Percentiles rank a stretch among this genome's conserved stretches.
Evolutionary conservation across 2,113 vertebrate species (phyloP).

Genomic region (Toxostoma redivivum): DNA sequence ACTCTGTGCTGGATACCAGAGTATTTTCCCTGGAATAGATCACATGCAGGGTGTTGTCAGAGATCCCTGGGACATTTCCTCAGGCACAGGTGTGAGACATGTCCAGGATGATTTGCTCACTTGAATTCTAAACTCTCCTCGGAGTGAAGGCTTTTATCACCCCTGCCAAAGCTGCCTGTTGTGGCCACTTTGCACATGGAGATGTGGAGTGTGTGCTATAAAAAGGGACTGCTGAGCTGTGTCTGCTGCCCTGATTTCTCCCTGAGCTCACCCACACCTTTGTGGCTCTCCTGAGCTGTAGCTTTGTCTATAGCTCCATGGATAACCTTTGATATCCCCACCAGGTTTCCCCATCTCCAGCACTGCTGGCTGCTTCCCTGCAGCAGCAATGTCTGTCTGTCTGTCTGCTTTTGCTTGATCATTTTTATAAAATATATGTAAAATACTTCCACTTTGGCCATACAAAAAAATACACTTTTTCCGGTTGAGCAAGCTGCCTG

Average conservation of each 20-base stretch:
- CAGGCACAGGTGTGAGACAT: not conserved
- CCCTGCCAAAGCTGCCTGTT: not conserved
- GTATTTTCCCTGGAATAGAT: not conserved
- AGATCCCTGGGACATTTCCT: not conserved
- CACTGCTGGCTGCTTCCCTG: not conserved
- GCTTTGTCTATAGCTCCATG: not conserved
- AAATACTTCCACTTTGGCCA: not conserved
- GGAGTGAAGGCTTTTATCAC: not conserved
- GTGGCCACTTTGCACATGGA: not conserved
- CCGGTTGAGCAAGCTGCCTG: not conserved
- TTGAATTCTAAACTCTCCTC: not conserved
- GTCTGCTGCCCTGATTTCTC: not conserved
- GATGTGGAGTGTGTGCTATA: not conserved
- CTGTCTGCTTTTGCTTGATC: not conserved
- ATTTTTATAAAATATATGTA: accelerated
- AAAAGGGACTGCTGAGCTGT: not conserved
- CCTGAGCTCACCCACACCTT: not conserved
- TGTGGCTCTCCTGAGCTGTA: not conserved
- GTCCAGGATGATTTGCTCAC: not conserved
- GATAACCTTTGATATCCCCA: not conserved
- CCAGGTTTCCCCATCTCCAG: not conserved
- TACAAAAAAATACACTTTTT: not conserved
- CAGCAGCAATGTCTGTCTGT: not conserved
- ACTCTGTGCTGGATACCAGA: not conserved
- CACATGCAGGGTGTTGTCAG: not conserved